These are phyloP conservation scores for Cistogaster globosa DNA, from an alignment of 2,888 invertebrate genomes.

Conservation along the genomic window DNA sequence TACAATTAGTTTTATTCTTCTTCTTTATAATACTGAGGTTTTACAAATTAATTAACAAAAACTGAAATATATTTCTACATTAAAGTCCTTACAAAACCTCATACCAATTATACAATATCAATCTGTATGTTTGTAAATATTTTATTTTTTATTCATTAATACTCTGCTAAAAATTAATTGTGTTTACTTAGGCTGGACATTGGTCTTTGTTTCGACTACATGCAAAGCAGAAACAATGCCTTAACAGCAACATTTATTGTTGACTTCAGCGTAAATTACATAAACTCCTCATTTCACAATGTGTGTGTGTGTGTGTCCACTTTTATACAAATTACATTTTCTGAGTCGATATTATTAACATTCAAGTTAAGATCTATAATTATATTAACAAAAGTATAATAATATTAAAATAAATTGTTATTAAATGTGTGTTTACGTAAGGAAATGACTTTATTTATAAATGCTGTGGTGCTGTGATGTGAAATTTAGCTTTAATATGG, in stretches of 20 bases:
- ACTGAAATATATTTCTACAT: conserved; percentile 17
- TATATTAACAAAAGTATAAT: conserved; percentile 52
- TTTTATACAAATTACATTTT: conserved; percentile 13
- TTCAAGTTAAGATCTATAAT: conserved; percentile 29
- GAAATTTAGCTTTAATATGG: not conserved
- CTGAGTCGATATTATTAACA: not conserved
- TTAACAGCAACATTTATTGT: conserved; percentile 9
- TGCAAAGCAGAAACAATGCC: too few species aligned
- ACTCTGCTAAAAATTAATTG: conserved; percentile 59
- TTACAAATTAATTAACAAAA: conserved; percentile 69
- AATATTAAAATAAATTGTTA: conserved; percentile 65
- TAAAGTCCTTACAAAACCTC: not conserved
- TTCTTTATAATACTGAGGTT: conserved; percentile 18
- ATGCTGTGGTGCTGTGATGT: not conserved
- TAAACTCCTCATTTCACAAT: not conserved
- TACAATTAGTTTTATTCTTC: not conserved
- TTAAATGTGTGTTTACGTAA: conserved; percentile 41
- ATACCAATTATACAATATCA: conserved; percentile 5
- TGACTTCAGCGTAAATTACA: not conserved
- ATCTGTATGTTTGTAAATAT: conserved; percentile 3
- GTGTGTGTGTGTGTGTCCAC: not conserved
- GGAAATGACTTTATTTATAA: conserved; percentile 20
- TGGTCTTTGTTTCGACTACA: not conserved
- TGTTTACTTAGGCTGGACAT: conserved; percentile 63
- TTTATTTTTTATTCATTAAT: conserved; percentile 54